These are phyloP conservation scores for Neocrepidodera transversa DNA, from an alignment of 2,888 invertebrate genomes.

Conservation along the genomic window DNA sequence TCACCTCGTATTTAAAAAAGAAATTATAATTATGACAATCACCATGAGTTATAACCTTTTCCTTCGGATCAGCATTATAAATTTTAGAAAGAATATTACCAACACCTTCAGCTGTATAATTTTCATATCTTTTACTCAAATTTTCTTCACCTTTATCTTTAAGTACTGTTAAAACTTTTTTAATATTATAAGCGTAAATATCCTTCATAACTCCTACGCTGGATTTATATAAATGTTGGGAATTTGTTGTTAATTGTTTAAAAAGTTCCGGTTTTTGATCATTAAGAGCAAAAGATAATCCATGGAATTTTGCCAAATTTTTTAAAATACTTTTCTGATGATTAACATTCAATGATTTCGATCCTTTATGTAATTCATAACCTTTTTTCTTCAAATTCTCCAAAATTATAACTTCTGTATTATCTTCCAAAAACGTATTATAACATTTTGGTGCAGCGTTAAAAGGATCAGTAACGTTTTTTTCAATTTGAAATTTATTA, in stretches of 20 bases:
- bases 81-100: slow-evolving; percentile 16
- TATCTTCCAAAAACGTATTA: not conserved
- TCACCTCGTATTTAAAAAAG: slow-evolving; percentile 42
- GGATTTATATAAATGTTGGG: not conserved
- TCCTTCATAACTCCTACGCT: not conserved
- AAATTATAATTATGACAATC: slow-evolving; percentile 42
- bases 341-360: slow-evolving; percentile 1
- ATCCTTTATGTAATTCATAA: not conserved
- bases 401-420: not conserved
- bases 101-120: slow-evolving; percentile 8
- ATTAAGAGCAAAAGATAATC: slow-evolving; percentile 34
- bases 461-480: not conserved
- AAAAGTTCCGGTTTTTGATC: slow-evolving; percentile 24
- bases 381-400: slow-evolving; percentile 5
- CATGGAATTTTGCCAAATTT: slow-evolving; percentile 36
- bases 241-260: slow-evolving; percentile 8
- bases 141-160: too few relatives aligned
- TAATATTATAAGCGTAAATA: not conserved
- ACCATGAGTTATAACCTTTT: slow-evolving; percentile 39
- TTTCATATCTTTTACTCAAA: slow-evolving; percentile 2
- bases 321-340: slow-evolving; percentile 29
- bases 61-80: slow-evolving; percentile 9
- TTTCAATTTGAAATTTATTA: not conserved
- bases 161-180: not conserved
- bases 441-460: slow-evolving; percentile 2